Percentiles rank a stretch among this genome's conserved stretches.
Conservation (phyloP, 2,797 vertebrate genomes). For the Crypturellus tataupa region DNA sequence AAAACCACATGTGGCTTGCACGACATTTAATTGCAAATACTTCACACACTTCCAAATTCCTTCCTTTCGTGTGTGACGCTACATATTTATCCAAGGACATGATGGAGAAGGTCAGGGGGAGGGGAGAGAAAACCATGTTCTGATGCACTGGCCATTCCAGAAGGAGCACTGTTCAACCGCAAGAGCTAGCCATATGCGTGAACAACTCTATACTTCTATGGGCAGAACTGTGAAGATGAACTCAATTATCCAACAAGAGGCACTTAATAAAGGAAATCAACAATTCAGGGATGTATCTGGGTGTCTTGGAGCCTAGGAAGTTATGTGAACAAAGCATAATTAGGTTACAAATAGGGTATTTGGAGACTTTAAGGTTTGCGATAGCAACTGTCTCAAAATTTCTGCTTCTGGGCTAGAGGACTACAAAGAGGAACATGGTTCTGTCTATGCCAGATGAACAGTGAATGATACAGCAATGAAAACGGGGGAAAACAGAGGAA, state of each 20-base stretch:
- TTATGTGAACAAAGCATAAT: slow-evolving; percentile 7
- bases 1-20: slow-evolving; percentile 70
- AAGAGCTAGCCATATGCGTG: neutral
- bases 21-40: slow-evolving; percentile 69
- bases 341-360: slow-evolving; percentile 12
- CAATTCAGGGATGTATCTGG: neutral
- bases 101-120: slow-evolving; percentile 47
- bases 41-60: slow-evolving; percentile 69
- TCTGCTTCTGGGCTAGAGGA: neutral
- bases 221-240: neutral
- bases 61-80: slow-evolving; percentile 60
- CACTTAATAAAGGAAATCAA: neutral
- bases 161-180: slow-evolving; percentile 22
- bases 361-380: slow-evolving; percentile 11
- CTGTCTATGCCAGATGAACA: neutral
- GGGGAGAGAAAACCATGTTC: neutral
- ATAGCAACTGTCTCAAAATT: slow-evolving; percentile 1
- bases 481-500: neutral
- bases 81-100: slow-evolving; percentile 40
- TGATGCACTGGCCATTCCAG: neutral
- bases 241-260: neutral
- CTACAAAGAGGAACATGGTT: neutral
- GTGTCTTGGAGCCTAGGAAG: slow-evolving; percentile 10
- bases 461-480: neutral
- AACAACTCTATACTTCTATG: neutral